These are phyloP conservation scores for Sapayoa aenigma DNA, from an alignment of 2,113 vertebrate genomes.

Conservation along the genomic window DNA sequence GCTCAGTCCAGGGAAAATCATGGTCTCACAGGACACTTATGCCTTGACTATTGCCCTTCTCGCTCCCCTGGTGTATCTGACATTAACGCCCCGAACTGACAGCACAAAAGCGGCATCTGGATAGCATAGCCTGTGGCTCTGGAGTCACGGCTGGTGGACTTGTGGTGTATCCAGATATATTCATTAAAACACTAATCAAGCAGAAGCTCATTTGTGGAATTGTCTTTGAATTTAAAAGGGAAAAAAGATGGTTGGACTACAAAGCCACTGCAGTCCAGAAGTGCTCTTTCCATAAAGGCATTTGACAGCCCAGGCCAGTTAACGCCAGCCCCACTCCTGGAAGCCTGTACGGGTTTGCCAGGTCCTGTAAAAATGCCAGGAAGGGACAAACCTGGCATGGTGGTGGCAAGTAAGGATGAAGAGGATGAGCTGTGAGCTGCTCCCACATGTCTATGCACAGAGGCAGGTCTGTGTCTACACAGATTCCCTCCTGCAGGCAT, in stretches of 20 bases:
- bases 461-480: too few species aligned
- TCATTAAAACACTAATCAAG: constrained; percentile 59
- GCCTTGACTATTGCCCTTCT: constrained; percentile 37
- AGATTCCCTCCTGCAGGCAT: neutral
- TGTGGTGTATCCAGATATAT: constrained; percentile 45
- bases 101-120: constrained; percentile 67
- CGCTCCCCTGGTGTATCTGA: constrained; percentile 1
- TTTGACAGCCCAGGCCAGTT: neutral
- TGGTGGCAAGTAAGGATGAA: neutral
- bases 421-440: neutral
- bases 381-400: neutral
- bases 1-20: neutral
- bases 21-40: neutral
- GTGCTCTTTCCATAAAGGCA: neutral
- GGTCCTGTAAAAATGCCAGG: neutral
- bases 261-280: neutral
- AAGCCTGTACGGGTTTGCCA: neutral
- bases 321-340: neutral
- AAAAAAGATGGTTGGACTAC: neutral
- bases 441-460: accelerated
- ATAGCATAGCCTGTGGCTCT: constrained; percentile 39
- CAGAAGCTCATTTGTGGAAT: constrained; percentile 56
- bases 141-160: constrained; percentile 47
- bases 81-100: constrained; percentile 34
- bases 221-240: constrained; percentile 56